These are phyloP conservation scores for Engystomops pustulosus DNA, from an alignment of 2,113 vertebrate species.

Conservation along the genomic window DNA sequence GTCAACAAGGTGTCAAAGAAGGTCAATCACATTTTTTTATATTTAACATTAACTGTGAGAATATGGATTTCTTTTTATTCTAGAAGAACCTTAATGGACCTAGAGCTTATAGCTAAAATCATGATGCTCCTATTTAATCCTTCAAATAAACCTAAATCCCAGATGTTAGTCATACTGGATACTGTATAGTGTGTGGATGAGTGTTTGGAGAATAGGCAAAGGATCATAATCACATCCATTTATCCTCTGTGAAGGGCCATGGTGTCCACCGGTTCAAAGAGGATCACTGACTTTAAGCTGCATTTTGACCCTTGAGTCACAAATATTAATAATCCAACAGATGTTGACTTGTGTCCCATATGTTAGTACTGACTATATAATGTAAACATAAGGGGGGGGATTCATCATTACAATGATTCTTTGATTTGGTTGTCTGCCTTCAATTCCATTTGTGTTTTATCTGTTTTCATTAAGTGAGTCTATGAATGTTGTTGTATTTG, in stretches of 20 bases:
- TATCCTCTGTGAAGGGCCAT: constrained; percentile 15
- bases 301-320: constrained; percentile 34
- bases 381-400: not conserved
- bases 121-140: not conserved
- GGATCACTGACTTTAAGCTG: constrained; percentile 42
- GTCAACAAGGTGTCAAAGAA: not conserved
- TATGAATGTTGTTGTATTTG: too few species aligned
- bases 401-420: too few species aligned
- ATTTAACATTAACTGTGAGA: too few species aligned
- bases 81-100: not conserved
- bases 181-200: not conserved
- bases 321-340: constrained; percentile 27
- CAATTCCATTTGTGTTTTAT: too few species aligned
- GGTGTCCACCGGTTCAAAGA: constrained; percentile 9
- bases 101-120: not conserved
- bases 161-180: not conserved
- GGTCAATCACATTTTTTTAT: not conserved
- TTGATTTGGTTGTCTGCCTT: too few species aligned
- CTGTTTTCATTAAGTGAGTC: too few species aligned
- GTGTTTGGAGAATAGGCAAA: not conserved
- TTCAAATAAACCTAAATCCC: not conserved
- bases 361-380: constrained; percentile 4
- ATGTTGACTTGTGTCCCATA: constrained; percentile 7
- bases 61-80: not conserved
- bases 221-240: not conserved